Evolutionary conservation across 2,113 vertebrate species (phyloP).

Genomic region (Leucopsar rothschildi): DNA sequence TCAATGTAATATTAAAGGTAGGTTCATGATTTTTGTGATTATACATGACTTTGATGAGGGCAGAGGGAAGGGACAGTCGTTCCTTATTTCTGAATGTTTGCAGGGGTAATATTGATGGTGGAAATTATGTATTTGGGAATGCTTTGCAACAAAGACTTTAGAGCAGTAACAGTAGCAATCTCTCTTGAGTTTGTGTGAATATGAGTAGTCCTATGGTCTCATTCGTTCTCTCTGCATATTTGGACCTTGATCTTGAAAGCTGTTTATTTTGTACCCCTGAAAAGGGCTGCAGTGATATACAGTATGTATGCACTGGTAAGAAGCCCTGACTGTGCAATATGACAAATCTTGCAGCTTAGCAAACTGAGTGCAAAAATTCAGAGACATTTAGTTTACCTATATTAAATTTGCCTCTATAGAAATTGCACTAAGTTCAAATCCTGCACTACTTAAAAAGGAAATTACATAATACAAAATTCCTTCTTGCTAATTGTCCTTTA

Average conservation of each 20-base stretch:
- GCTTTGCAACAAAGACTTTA: neutral
- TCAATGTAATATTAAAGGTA: neutral
- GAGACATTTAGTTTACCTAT: neutral
- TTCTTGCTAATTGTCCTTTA: neutral
- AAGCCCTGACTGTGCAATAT: neutral
- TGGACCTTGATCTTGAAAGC: neutral
- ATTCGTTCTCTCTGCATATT: neutral
- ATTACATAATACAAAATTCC: neutral
- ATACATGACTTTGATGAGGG: neutral
- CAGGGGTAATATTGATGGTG: neutral
- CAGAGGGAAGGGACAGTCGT: neutral
- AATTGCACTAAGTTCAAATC: neutral
- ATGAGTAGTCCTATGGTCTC: neutral
- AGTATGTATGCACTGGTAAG: neutral
- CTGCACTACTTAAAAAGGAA: neutral
- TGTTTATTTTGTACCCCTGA: neutral
- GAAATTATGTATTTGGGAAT: neutral
- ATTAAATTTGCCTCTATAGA: neutral
- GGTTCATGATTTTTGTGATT: neutral
- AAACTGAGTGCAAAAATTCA: neutral
- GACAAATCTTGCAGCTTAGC: neutral
- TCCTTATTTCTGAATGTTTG: neutral
- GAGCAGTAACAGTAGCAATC: neutral
- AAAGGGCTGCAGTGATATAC: neutral
- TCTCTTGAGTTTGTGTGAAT: neutral